Conservation (phyloP, 1,140 invertebrate genomes). For the Anoplolepis gracilipes region DNA sequence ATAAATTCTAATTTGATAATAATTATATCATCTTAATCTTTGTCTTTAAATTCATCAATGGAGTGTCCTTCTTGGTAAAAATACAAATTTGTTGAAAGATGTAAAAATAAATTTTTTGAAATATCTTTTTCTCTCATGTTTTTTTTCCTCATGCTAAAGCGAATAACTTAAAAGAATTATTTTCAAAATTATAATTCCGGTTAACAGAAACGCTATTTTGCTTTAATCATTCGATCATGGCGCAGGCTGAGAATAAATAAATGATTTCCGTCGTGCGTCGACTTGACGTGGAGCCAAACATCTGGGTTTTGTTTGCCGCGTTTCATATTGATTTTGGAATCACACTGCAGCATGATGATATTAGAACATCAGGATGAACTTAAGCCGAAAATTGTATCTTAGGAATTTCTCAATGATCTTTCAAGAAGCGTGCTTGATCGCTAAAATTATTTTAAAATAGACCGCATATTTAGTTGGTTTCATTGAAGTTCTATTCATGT, state of each 20-base stretch:
- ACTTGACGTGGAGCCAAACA: constrained; percentile 51
- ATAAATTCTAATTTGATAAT: too few relatives aligned
- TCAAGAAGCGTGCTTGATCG: neutral
- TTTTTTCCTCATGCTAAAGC: neutral
- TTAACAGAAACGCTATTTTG: constrained; percentile 20
- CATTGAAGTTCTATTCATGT: neutral
- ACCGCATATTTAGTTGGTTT: neutral
- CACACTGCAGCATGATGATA: constrained; percentile 16
- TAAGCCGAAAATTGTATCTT: neutral
- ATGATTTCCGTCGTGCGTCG: constrained; percentile 36
- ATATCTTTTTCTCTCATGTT: neutral
- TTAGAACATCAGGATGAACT: constrained; percentile 8
- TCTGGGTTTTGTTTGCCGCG: constrained; percentile 53
- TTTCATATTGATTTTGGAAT: constrained; percentile 50
- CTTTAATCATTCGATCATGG: neutral
- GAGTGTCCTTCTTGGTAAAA: neutral
- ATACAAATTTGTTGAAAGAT: neutral
- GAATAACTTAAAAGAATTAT: neutral
- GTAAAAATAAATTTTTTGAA: neutral
- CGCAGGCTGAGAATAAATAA: constrained; percentile 30
- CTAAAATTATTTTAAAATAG: neutral
- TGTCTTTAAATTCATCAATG: neutral
- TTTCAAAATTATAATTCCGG: neutral
- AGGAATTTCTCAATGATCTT: constrained; percentile 4
- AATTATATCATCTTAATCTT: too few relatives aligned